A percentile compares a stretch with the other conserved stretches of the same genome.
phyloP scores from a whole-genome alignment of 2,888 invertebrate species.

The Mesoligia furuncula region DNA sequence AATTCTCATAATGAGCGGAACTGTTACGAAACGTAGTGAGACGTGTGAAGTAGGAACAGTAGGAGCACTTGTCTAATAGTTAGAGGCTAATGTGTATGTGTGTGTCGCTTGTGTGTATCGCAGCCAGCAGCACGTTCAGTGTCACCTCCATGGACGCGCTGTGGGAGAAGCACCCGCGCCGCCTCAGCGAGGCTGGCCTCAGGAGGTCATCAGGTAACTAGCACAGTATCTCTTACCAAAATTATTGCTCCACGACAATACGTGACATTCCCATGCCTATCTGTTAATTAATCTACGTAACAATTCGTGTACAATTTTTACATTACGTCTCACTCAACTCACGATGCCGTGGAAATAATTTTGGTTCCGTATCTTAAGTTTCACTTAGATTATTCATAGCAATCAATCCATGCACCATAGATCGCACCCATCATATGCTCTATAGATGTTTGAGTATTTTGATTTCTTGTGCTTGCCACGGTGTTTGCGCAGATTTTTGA shows the following conservation, averaged over 20 bases:
- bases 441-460: constrained; percentile 66
- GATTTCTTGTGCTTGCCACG: constrained; percentile 70
- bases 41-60: constrained; percentile 69
- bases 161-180: constrained; percentile 93
- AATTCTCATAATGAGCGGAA: constrained; percentile 47
- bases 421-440: constrained; percentile 72
- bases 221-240: constrained; percentile 64
- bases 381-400: constrained; percentile 60
- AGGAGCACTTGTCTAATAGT: constrained; percentile 73
- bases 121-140: constrained; percentile 91
- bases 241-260: constrained; percentile 61
- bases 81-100: constrained; percentile 88
- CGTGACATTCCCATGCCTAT: constrained; percentile 58
- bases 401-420: constrained; percentile 67
- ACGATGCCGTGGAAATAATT: constrained; percentile 61
- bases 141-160: constrained; percentile 93
- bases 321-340: constrained; percentile 30
- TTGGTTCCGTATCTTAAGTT: constrained; percentile 58
- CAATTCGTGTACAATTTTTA: constrained; percentile 25
- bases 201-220: constrained; percentile 93
- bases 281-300: constrained; percentile 52
- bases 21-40: constrained; percentile 50
- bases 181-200: constrained; percentile 94
- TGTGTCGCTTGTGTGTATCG: constrained; percentile 87
- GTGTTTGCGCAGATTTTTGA: constrained; percentile 71